Percentiles rank a stretch among this genome's conserved stretches.
These are phyloP conservation scores for Diprion similis DNA, from an alignment of 1,140 invertebrate species.

Conservation along the genomic window DNA sequence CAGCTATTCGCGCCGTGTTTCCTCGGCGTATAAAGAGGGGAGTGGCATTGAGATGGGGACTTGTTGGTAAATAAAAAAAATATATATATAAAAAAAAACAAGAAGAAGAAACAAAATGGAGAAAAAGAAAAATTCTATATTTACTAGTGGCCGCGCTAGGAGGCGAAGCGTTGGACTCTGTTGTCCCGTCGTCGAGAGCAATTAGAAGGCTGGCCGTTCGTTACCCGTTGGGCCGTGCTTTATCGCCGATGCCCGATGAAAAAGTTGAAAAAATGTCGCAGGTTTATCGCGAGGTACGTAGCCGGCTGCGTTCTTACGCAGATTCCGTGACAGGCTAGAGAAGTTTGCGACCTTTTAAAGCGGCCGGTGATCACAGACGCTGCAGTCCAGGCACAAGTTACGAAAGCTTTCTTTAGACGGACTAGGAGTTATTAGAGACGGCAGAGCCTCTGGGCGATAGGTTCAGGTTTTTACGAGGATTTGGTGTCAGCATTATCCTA, in stretches of 20 bases:
- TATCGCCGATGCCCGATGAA: conserved; percentile 3
- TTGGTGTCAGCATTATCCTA: background rate
- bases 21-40: background rate
- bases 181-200: conserved; percentile 5
- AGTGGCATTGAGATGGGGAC: too few relatives aligned
- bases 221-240: background rate
- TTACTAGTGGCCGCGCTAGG: conserved; percentile 13
- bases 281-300: background rate
- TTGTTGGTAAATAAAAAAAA: too few relatives aligned
- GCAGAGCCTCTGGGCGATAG: background rate
- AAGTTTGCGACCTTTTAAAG: background rate
- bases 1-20: conserved; percentile 3
- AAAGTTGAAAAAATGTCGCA: background rate
- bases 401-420: too few relatives aligned
- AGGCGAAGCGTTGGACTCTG: conserved; percentile 4
- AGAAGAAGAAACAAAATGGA: too few relatives aligned
- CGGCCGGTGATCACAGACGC: background rate
- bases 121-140: conserved; percentile 8
- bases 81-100: too few relatives aligned
- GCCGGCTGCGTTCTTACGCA: background rate
- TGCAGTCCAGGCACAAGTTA: too few relatives aligned
- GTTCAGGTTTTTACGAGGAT: background rate
- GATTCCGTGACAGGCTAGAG: background rate
- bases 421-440: too few relatives aligned
- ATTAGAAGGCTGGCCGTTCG: conserved; percentile 13